These are phyloP conservation scores for Zelostemma sp. DNA, from an alignment of 1,140 invertebrate species.

Conservation along the genomic window DNA sequence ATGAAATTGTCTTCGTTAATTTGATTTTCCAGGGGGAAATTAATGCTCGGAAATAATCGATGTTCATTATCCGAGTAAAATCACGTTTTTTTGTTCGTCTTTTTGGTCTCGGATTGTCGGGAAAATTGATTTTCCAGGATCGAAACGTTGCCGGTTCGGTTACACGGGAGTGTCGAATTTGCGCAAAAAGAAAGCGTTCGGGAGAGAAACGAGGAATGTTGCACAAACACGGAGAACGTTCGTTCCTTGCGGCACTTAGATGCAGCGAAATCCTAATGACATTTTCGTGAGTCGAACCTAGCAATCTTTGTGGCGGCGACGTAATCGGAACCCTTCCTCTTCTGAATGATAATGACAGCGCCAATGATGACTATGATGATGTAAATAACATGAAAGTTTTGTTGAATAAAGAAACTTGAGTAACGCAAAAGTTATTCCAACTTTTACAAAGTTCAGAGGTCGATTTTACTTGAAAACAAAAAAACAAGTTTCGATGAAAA, in stretches of 20 bases:
- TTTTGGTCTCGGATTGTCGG: not conserved
- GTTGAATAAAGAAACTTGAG: constrained; percentile 4
- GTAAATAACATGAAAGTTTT: constrained; percentile 4
- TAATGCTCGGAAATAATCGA: not conserved
- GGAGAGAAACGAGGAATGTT: constrained; percentile 37
- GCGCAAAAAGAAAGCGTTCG: not conserved
- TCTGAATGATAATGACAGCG: not conserved
- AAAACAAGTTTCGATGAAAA: not conserved
- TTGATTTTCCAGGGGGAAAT: not conserved
- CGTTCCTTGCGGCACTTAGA: constrained; percentile 48
- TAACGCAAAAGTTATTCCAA: not conserved
- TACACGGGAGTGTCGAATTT: constrained; percentile 28
- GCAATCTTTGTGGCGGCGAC: constrained; percentile 40
- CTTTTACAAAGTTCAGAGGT: not conserved
- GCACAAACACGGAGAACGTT: constrained; percentile 49
- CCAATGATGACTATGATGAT: constrained; percentile 9
- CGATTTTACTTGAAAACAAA: not conserved
- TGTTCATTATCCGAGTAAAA: not conserved
- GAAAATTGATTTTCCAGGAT: not conserved
- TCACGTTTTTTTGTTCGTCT: too few species aligned
- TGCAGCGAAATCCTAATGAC: constrained; percentile 64
- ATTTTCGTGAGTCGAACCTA: constrained; percentile 62
- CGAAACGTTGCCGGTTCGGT: not conserved
- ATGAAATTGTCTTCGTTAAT: not conserved
- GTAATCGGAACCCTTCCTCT: constrained; percentile 7